Evolutionary conservation across 2,797 vertebrate genomes (phyloP), one percentile per base, ranked within the genome.

Genomic region (Sebastiscus tertius): DNA sequence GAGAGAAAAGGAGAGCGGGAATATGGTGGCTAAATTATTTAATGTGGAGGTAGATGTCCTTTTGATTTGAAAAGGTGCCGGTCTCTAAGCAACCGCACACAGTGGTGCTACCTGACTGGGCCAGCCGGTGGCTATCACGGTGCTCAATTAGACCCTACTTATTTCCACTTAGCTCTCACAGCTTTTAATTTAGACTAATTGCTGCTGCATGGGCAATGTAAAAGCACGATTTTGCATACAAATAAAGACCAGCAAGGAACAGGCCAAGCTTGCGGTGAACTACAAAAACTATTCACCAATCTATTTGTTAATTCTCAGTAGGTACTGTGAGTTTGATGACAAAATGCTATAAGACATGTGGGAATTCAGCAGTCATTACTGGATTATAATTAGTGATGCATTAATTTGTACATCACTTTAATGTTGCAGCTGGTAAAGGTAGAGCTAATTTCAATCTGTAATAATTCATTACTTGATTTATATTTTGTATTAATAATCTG

Each of bases 41-140:
- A 93, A 92, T 79, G 64, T 82, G 62, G 77, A 82, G 79, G 83
- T 77, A 82, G 85, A 91, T 86, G 76, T 89, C 79, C 66, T 80
- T 80, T 83, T 83, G 75, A 91, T 91, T 91, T 88, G 79, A 82
- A 87, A 87, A 86, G 66, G 72, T 83, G 79, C 58, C 9, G 10
- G 87, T 93, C 82, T 91, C 91, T 39, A 89, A 87, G 92, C 90
- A 92, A 92, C 91, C 61, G 18, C 84, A 84, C 77, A 81, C 46
- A 80, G 73, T 59, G 78, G 42, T 18, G 76, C 59, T 75, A 68
- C 59, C 54, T 71, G 65, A 73, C 72, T 2, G 60, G 34, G 66
- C 34, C 34, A 80, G 27, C 67, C 74, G 73, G 63, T 34, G 74
- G 65, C 76, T 69, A 79, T 83, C 66, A 73, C 62, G 13, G n/a